These are phyloP conservation scores for Melieria picta DNA, from an alignment of 2,888 invertebrate species.

Conservation along the genomic window DNA sequence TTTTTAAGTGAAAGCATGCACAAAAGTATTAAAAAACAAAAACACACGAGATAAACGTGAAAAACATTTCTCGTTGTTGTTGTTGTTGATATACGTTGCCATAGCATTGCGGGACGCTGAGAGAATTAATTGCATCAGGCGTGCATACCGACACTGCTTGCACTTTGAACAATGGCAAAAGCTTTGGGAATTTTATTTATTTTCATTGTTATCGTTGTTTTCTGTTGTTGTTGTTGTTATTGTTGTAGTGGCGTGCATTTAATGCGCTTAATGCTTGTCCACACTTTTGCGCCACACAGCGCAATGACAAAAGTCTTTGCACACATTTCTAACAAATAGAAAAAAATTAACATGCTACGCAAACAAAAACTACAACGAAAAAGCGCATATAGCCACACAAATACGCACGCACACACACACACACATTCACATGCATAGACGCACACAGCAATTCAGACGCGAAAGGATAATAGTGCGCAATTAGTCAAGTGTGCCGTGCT, in stretches of 20 bases:
- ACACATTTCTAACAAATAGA: conserved; percentile 5
- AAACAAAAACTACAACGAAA: neutral
- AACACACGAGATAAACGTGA: too few species aligned
- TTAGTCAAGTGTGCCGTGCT: conserved; percentile 25
- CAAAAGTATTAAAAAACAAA: too few species aligned
- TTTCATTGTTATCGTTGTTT: neutral
- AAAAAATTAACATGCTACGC: conserved; percentile 7
- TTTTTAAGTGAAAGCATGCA: too few species aligned
- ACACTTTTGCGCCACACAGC: conserved; percentile 20
- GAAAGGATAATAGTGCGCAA: conserved; percentile 34
- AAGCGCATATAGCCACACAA: neutral
- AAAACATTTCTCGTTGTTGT: too few species aligned
- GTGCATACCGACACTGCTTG: too few species aligned
- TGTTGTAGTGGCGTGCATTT: neutral
- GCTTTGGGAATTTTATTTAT: neutral
- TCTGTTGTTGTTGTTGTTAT: neutral
- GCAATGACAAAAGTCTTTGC: conserved; percentile 6
- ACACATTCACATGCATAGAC: neutral
- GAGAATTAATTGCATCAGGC: too few species aligned
- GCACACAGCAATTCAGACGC: neutral
- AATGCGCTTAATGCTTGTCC: conserved; percentile 23
- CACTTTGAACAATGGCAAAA: neutral
- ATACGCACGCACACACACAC: neutral
- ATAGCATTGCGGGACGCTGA: too few species aligned
- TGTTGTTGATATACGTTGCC: too few species aligned